These are phyloP conservation scores for Actinopyga echinites DNA, from an alignment of 53 echinoderm and acorn worm genomes.

Conservation along the genomic window DNA sequence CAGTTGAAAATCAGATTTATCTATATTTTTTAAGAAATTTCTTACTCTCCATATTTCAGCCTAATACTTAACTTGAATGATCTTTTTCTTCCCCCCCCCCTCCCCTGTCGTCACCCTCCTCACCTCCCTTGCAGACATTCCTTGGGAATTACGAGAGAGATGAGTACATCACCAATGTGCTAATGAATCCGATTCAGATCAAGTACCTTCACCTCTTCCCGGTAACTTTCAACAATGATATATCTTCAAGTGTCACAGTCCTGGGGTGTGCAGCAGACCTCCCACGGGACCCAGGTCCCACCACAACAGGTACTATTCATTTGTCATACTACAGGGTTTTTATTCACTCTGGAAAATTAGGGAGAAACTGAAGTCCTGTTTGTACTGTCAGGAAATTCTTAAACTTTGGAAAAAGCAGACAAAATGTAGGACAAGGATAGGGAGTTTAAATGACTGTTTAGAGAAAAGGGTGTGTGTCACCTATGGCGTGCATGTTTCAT, in stretches of 20 bases:
- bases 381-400: too few species aligned
- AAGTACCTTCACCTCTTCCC: constrained; percentile 67
- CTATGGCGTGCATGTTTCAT: too few species aligned
- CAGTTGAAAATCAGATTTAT: too few species aligned
- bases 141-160: constrained; percentile 61
- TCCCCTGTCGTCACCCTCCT: neutral
- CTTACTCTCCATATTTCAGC: too few species aligned
- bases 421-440: too few species aligned
- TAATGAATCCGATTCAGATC: constrained; percentile 68
- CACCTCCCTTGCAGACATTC: constrained; percentile 51
- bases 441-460: too few species aligned
- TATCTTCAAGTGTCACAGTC: constrained; percentile 39
- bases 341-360: neutral
- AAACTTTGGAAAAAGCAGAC: too few species aligned
- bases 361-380: too few species aligned
- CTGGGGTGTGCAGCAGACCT: constrained; percentile 45
- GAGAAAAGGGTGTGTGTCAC: too few species aligned
- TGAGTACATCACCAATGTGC: constrained; percentile 55
- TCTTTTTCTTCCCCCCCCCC: neutral
- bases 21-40: too few species aligned
- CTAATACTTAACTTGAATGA: neutral
- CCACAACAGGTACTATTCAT: constrained; percentile 57
- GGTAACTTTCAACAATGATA: constrained; percentile 10
- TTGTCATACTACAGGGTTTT: neutral
- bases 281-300: constrained; percentile 43